Evolutionary conservation across 2,113 vertebrate genomes (phyloP), one percentile per base, ranked within the genome.

Genomic region (Sylvietta virens): DNA sequence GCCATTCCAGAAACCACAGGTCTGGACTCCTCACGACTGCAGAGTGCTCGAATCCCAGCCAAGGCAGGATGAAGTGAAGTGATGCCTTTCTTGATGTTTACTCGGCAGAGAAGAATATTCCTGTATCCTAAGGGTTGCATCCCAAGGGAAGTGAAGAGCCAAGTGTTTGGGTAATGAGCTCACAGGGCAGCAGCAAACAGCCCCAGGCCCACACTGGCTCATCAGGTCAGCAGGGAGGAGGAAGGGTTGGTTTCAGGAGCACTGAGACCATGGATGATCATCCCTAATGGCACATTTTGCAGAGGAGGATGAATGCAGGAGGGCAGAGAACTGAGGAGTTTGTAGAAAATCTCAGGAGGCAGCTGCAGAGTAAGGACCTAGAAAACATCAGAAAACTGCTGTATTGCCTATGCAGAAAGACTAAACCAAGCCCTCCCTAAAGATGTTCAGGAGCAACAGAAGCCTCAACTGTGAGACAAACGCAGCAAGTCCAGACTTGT

Each of bases 371-470:
- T 51, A 48, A 80, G 39, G 51, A 86, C 48, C 40, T 31, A 58
- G 65, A 77, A 37, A 90, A 10, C 23, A 31, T 18, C 27, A 60
- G 45, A 35, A 72, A 92, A 47, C 17, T 39, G 57, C 48, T 39
- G 10, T 31, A 13, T 30, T 82, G n/a, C 18, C 44, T 78, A 0
- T 50, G 20, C 19, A 42, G 71, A 42, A 69, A 35, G 27, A 5
- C 24, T 23, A 23, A 84, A 44, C 21, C 80, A 51, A 88, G 15
- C 44, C 33, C 35, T 58, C 69, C 7, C 7, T 58, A 20, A 77
- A 40, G 47, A 35, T 3, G 64, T 31, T 80, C 53, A 71, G 83
- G 44, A 94, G 67, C 88, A 88, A 42, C 83, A 81, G 94, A 86
- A 90, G 58, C 80, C 60, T 82, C 67, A 44, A 15, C n/a, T 44